A percentile compares a stretch with the other conserved stretches of the same genome.
phyloP scores from a whole-genome alignment of 2,797 vertebrate genomes.

The Trachurus trachurus region DNA sequence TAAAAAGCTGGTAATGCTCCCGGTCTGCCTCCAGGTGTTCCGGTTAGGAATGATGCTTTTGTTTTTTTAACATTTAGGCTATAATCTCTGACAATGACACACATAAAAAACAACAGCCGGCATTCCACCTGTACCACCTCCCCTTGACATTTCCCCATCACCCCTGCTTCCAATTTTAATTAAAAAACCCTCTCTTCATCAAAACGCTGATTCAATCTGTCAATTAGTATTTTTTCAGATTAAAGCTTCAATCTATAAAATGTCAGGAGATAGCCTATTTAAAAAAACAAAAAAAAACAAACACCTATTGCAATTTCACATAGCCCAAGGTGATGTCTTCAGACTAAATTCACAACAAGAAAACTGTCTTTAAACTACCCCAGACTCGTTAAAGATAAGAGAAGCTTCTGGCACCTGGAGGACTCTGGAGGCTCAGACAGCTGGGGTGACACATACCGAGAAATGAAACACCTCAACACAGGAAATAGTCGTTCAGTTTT shows the following conservation, averaged over 20 bases:
- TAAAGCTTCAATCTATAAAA: background rate
- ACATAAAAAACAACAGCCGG: background rate
- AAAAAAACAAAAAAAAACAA: background rate
- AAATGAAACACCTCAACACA: too few relatives aligned
- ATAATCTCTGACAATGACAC: slow-evolving; percentile 42
- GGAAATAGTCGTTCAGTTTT: too few relatives aligned
- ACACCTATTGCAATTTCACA: too few relatives aligned
- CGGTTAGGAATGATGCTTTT: slow-evolving; percentile 28
- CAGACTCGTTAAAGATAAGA: background rate
- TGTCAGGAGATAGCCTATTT: background rate
- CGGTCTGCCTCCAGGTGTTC: slow-evolving; percentile 44
- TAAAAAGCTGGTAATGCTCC: slow-evolving; percentile 41
- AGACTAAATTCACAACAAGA: background rate
- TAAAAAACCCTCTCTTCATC: background rate
- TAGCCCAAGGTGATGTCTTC: background rate
- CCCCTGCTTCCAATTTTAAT: background rate
- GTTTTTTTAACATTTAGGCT: slow-evolving; percentile 44
- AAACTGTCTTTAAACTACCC: background rate
- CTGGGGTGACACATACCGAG: too few relatives aligned
- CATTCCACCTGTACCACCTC: slow-evolving; percentile 17
- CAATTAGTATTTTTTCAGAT: background rate
- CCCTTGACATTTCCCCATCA: background rate
- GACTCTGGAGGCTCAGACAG: too few relatives aligned
- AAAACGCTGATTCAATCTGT: background rate
- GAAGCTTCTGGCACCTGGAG: too few relatives aligned